Evolutionary conservation across 2,113 vertebrate species (phyloP).

Genomic region (Grallaria varia): DNA sequence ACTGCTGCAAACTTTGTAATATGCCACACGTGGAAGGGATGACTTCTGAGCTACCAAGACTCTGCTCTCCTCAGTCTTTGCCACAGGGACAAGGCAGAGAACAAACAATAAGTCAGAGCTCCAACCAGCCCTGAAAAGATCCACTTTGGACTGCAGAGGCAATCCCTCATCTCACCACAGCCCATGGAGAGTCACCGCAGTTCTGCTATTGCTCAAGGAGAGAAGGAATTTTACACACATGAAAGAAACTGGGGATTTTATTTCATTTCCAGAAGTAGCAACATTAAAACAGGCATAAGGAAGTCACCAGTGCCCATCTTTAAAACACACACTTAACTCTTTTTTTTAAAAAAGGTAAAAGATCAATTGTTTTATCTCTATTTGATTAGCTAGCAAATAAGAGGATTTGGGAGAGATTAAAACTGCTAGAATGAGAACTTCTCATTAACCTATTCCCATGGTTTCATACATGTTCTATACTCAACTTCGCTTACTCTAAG

Average conservation of each 20-base stretch:
- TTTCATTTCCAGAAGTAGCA: not conserved
- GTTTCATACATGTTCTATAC: not conserved
- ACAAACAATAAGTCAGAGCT: not conserved
- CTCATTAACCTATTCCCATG: not conserved
- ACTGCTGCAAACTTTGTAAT: not conserved
- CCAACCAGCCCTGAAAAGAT: not conserved
- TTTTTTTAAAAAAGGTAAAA: not conserved
- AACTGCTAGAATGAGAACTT: not conserved
- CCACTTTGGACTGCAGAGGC: fast-evolving
- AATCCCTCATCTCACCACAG: not conserved
- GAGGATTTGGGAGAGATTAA: conserved; percentile 18
- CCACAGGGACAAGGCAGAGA: not conserved
- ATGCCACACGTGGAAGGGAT: not conserved
- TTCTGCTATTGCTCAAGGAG: not conserved
- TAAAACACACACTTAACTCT: not conserved
- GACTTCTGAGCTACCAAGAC: not conserved
- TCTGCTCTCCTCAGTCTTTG: not conserved
- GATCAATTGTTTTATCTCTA: not conserved
- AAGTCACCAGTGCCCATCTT: not conserved
- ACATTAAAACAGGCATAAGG: not conserved
- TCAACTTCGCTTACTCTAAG: not conserved
- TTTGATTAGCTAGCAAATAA: conserved; percentile 15
- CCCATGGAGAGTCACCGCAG: fast-evolving
- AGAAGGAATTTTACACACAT: not conserved
- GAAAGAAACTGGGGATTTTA: not conserved